These are phyloP conservation scores for Diarsia brunnea DNA, from an alignment of 2,888 invertebrate species.

Conservation along the genomic window DNA sequence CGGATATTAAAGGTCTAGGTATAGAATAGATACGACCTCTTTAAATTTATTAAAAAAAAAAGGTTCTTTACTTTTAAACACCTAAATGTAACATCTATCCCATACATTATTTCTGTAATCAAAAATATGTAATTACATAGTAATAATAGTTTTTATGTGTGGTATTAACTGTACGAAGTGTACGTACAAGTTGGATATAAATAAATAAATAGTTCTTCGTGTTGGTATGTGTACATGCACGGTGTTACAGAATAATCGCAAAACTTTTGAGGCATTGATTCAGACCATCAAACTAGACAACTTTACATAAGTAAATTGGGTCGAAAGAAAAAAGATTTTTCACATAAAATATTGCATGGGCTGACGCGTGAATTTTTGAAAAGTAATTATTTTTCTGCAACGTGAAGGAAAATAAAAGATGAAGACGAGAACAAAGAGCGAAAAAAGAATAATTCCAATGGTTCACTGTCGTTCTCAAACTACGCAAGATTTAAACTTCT, in stretches of 20 bases:
- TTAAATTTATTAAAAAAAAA: not conserved
- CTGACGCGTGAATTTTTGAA: too few relatives aligned
- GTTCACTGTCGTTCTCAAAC: not conserved
- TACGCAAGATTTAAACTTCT: not conserved
- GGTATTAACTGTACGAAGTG: too few relatives aligned
- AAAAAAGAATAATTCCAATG: not conserved
- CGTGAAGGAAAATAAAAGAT: too few relatives aligned
- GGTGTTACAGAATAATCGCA: not conserved
- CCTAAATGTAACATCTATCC: not conserved
- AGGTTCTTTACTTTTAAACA: not conserved
- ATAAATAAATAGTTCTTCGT: not conserved
- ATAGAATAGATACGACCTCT: not conserved
- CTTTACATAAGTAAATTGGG: too few relatives aligned
- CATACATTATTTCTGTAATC: not conserved
- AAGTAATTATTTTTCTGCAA: too few relatives aligned
- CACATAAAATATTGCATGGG: too few relatives aligned
- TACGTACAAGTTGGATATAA: too few relatives aligned
- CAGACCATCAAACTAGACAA: too few relatives aligned
- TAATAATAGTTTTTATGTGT: too few relatives aligned
- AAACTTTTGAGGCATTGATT: too few relatives aligned
- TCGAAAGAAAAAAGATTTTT: too few relatives aligned
- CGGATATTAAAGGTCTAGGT: not conserved
- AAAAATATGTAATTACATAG: too few relatives aligned
- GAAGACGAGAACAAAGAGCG: not conserved
- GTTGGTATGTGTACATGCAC: not conserved